Conservation (phyloP, 2,797 vertebrate genomes). For the Hipposideros larvatus region DNA sequence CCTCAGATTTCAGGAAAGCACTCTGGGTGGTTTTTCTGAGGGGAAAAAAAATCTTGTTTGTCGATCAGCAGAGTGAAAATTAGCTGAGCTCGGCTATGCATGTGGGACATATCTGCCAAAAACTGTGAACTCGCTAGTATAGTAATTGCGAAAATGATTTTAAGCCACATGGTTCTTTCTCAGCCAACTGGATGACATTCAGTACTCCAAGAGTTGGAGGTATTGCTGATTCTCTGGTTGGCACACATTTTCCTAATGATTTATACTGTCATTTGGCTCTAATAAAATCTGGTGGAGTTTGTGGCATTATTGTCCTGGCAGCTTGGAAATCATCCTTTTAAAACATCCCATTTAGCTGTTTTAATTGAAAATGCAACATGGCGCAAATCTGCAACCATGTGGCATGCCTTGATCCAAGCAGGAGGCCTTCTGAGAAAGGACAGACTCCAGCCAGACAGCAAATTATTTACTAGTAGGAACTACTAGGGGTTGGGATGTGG, state of each 20-base stretch:
- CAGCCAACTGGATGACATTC: slow-evolving; percentile 80
- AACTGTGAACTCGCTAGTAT: slow-evolving; percentile 74
- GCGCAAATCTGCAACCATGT: slow-evolving; percentile 64
- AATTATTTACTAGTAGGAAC: not conserved
- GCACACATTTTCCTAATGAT: slow-evolving; percentile 76
- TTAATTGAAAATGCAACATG: slow-evolving; percentile 81
- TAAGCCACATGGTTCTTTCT: slow-evolving; percentile 76
- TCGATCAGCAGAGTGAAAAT: slow-evolving; percentile 77
- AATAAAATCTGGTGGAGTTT: slow-evolving; percentile 77
- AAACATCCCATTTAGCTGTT: slow-evolving; percentile 63
- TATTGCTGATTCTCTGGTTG: slow-evolving; percentile 78
- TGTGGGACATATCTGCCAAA: slow-evolving; percentile 73
- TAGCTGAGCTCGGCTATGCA: slow-evolving; percentile 71
- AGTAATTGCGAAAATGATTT: slow-evolving; percentile 81
- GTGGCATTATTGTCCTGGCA: slow-evolving; percentile 75
- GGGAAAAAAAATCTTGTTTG: slow-evolving; percentile 59
- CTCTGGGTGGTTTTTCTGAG: slow-evolving; percentile 71
- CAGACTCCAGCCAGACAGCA: not conserved
- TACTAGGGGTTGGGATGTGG: not conserved
- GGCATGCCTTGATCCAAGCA: slow-evolving; percentile 15
- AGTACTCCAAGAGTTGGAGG: slow-evolving; percentile 69
- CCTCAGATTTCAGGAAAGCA: slow-evolving; percentile 69
- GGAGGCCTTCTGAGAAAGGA: slow-evolving; percentile 45
- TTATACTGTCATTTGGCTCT: slow-evolving; percentile 80
- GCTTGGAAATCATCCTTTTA: slow-evolving; percentile 73